These are phyloP conservation scores for Centropus bengalensis DNA, from an alignment of 2,113 vertebrate species.

Conservation along the genomic window DNA sequence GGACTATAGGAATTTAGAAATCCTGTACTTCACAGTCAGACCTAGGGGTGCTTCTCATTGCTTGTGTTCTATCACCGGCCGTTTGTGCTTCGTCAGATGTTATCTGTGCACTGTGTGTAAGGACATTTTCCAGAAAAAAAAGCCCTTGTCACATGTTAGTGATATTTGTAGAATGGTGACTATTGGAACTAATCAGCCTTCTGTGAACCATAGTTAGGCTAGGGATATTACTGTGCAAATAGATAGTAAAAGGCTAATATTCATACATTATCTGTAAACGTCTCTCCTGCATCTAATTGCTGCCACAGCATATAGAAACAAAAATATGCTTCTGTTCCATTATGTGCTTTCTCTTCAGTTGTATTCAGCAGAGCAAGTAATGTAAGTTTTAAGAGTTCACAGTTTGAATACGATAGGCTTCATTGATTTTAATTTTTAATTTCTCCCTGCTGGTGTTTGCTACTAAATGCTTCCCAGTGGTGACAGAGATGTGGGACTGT, in stretches of 20 bases:
- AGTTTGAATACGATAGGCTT: not conserved
- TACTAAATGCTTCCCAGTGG: not conserved
- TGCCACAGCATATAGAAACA: not conserved
- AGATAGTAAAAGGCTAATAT: not conserved
- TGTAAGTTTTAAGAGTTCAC: not conserved
- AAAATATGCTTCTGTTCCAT: not conserved
- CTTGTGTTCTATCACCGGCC: not conserved
- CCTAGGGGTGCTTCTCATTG: not conserved
- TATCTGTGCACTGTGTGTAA: not conserved
- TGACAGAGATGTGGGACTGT: not conserved
- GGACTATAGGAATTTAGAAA: not conserved
- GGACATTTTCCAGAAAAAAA: not conserved
- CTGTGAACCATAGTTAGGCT: not conserved
- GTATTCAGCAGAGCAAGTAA: not conserved
- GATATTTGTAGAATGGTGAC: not conserved
- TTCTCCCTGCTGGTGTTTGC: not conserved
- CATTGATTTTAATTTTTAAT: slow-evolving; percentile 23
- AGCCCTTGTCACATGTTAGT: not conserved
- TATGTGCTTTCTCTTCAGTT: not conserved
- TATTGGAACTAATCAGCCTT: not conserved
- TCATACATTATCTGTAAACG: not conserved
- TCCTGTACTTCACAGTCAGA: not conserved
- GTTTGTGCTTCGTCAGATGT: not conserved
- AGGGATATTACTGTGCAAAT: not conserved
- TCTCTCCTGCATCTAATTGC: not conserved